Conservation (phyloP, 2,797 vertebrate genomes). For the Sebastolobus altivelis region DNA sequence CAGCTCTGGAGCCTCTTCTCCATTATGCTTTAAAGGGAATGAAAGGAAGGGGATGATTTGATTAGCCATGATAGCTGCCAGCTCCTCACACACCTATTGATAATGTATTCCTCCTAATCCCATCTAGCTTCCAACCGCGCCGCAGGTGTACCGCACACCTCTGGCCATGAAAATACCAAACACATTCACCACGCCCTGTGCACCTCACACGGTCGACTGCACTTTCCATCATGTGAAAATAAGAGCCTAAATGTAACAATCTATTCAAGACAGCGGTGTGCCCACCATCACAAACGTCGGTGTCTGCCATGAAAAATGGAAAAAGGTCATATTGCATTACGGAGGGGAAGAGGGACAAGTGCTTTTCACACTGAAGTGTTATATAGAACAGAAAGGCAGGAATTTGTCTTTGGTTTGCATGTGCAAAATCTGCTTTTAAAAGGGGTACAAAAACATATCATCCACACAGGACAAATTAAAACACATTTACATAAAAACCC, state of each 20-base stretch:
- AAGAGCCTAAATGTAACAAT: constrained; percentile 28
- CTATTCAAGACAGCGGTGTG: constrained; percentile 9
- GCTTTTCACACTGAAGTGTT: neutral
- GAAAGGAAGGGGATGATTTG: constrained; percentile 53
- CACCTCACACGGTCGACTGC: constrained; percentile 27
- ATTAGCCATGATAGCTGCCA: constrained; percentile 47
- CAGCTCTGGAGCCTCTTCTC: constrained; percentile 29
- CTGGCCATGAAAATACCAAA: constrained; percentile 47
- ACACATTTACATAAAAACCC: too few species aligned
- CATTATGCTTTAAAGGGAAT: constrained; percentile 48
- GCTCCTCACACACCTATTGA: constrained; percentile 37
- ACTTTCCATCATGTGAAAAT: constrained; percentile 27
- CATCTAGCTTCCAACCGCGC: constrained; percentile 40
- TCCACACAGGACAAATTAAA: too few species aligned
- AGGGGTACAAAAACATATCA: too few species aligned
- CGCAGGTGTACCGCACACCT: constrained; percentile 34
- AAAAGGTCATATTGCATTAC: constrained; percentile 15
- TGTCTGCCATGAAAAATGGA: constrained; percentile 18
- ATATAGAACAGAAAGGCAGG: too few species aligned
- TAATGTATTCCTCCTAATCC: constrained; percentile 61
- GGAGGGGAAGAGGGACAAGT: neutral
- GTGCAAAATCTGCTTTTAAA: too few species aligned
- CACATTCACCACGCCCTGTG: constrained; percentile 16
- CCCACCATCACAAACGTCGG: neutral
- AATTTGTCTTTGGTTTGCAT: too few species aligned